A percentile compares a stretch with the other conserved stretches of the same genome.
phyloP scores from a whole-genome alignment of 2,797 vertebrate species.

The Dendrocincla tyrannina region DNA sequence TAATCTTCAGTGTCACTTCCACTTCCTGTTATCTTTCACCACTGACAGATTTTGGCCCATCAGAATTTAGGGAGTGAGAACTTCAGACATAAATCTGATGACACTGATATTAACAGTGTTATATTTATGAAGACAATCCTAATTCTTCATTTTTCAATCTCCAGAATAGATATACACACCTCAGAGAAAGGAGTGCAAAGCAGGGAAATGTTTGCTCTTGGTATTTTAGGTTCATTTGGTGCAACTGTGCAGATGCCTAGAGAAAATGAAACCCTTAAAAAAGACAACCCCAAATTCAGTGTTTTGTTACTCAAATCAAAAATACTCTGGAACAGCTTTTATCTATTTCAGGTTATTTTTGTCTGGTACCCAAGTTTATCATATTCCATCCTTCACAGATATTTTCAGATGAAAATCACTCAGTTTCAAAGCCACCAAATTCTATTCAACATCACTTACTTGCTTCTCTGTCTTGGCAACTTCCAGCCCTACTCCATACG shows the following conservation, averaged over 20 bases:
- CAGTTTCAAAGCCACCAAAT: neutral
- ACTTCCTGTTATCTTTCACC: neutral
- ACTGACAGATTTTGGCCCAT: neutral
- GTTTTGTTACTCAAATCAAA: neutral
- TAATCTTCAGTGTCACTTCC: neutral
- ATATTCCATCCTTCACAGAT: neutral
- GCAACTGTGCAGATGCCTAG: neutral
- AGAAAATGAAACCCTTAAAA: neutral
- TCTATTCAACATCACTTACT: slow-evolving; percentile 70
- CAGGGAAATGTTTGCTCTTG: neutral
- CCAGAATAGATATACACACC: neutral
- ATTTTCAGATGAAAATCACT: neutral
- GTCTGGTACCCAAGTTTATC: neutral
- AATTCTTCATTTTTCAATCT: neutral
- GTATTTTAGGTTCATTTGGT: neutral
- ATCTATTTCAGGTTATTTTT: neutral
- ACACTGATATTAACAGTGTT: neutral
- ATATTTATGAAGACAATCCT: neutral
- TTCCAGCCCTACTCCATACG: slow-evolving; percentile 90
- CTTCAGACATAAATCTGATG: neutral
- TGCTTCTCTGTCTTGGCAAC: slow-evolving; percentile 89
- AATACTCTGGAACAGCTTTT: neutral
- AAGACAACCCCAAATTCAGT: neutral
- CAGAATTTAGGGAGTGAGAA: neutral
- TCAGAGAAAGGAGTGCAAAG: neutral